Conservation (phyloP, 2,113 vertebrate species). For the Oophaga pumilio region DNA sequence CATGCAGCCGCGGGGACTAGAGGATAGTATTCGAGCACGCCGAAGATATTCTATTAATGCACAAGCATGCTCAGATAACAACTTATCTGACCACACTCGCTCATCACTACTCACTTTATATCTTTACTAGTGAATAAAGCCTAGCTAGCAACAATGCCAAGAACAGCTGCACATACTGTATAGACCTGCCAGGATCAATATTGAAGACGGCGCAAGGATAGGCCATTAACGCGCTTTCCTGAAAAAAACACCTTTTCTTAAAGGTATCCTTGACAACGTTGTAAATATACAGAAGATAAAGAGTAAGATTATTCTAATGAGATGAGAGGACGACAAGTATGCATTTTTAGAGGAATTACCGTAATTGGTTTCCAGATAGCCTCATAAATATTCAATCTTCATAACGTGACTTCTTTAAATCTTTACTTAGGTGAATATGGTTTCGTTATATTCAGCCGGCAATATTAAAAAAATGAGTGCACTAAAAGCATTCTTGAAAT, state of each 20-base stretch:
- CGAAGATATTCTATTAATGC: no score
- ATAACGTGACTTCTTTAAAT: neutral
- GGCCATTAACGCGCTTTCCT: neutral
- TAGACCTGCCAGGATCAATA: no score
- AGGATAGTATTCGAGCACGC: no score
- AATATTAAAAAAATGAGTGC: neutral
- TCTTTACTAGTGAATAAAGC: neutral
- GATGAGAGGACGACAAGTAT: neutral
- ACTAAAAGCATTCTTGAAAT: neutral
- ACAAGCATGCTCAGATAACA: no score
- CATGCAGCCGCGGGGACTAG: no score
- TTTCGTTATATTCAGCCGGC: neutral
- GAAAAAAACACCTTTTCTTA: neutral
- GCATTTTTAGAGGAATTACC: neutral
- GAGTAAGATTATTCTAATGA: neutral
- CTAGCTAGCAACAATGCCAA: neutral
- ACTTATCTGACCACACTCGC: no score
- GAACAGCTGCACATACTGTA: neutral
- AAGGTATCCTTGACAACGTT: neutral
- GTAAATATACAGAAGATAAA: neutral
- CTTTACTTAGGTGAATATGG: neutral
- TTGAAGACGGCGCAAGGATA: neutral
- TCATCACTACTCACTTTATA: no score
- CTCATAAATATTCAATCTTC: neutral
- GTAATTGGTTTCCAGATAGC: slow-evolving; percentile 5